Base-by-base conservation (phyloP, 2,113 vertebrate genomes). In the Proteles cristata region DNA sequence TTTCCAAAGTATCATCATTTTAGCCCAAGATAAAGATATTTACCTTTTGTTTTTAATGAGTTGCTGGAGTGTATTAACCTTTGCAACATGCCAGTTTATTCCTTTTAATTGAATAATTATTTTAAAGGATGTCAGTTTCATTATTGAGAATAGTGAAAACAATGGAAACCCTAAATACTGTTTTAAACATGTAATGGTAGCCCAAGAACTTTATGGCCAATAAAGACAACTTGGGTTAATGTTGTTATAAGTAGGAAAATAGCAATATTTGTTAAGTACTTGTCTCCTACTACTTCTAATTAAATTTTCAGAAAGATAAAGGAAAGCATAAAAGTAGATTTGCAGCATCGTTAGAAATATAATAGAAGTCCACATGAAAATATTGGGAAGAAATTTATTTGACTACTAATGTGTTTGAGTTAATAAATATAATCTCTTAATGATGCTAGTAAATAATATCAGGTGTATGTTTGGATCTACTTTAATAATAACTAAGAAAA, bases 1-100 rank as follows among this genome's bases (percentile, higher is more conserved):
- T 94, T 84, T 97, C 53, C 43, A 85, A 2, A 85, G 68, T 28
- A 8, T n/a, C 31, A 73, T 91, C n/a, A 9, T 73, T 73, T 91
- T 92, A 96, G 7, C 76, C 26, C 15, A 55, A 96, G 53, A 97
- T 80, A 90, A 58, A 63, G 83, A 68, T 83, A 23, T 81, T 97
- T 93, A 3, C 1, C 2, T 89, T 97, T 84, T 86, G 80, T 94
- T 96, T 96, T 97, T 96, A 97, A 94, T 93, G 39, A 96, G 6
- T 5, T 96, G 9, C 53, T 91, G 10, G 16, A 79, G 61, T 76
- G 6, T 39, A 94, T 97, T 86, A 96, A 90, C 55, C 2, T 58
- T 33, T 87, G 11, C 7, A 83, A 19, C 39, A n/a, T 95, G 33
- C 28, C 63, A 79, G 1, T 73, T 96, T 94, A 16, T 77, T 90